Percentiles rank a stretch among this genome's conserved stretches.
Conservation (phyloP, 2,113 vertebrate genomes). For the Rhynchopsitta pachyrhyncha region DNA sequence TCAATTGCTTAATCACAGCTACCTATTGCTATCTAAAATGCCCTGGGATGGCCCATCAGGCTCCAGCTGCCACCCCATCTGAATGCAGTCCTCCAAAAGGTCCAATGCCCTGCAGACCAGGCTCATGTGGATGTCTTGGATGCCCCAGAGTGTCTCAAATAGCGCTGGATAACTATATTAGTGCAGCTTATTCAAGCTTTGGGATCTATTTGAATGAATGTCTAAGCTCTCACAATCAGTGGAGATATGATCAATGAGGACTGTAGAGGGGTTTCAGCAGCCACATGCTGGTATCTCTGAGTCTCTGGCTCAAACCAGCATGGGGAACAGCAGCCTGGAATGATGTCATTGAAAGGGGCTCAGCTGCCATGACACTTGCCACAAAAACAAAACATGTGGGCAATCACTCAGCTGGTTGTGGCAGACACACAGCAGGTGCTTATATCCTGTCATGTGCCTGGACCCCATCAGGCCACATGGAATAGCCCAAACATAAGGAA, state of each 20-base stretch:
- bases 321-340: background rate
- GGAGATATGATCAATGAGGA: background rate
- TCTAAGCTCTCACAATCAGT: rapidly evolving
- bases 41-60: background rate
- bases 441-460: rapidly evolving
- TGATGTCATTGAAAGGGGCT: background rate
- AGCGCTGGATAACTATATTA: rapidly evolving
- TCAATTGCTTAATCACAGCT: background rate
- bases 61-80: background rate
- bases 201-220: background rate
- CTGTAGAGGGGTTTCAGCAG: background rate
- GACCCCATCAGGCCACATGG: rapidly evolving
- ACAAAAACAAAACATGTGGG: background rate
- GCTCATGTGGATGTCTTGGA: background rate
- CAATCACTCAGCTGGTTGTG: background rate
- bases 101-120: background rate
- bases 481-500: background rate
- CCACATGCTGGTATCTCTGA: background rate
- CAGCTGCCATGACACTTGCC: background rate
- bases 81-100: background rate
- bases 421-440: background rate
- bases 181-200: background rate
- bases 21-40: background rate
- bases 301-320: background rate
- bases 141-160: background rate